Base-by-base conservation (phyloP, 2,797 vertebrate genomes). In the Lagodon rhomboides region DNA sequence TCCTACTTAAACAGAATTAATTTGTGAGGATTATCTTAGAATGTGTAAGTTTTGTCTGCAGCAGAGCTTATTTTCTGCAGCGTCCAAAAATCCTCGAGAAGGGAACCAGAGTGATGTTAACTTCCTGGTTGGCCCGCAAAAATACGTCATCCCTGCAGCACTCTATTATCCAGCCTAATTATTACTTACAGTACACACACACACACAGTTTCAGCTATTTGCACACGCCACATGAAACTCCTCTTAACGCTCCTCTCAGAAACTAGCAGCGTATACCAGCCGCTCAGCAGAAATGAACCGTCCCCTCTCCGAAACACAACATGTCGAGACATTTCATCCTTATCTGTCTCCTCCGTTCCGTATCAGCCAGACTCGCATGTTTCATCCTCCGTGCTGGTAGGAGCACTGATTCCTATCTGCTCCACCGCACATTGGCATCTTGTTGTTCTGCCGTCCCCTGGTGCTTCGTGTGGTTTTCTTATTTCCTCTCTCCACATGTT, bases 281-380 rank as follows among this genome's bases (percentile, higher is more conserved):
- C 27, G 46, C 66, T 69, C 58, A 41, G 17, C 56, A 68, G 27
- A 81, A 80, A 79, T 44, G 16, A 79, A 68, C 25, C 22, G 0
- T 75, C 75, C 30, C 41, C 10, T 38, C 58, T 75, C 46, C 64
- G 65, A 84, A 60, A 70, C 53, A 20, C 72, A 77, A 77, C 91
- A 75, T 92, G 90, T 89, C 68, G 71, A 83, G 87, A 83, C 89
- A 71, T 73, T 87, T 87, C 20, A 43, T 71, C 13, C 73, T 87
- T 89, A 89, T 92, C 89, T 71, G 64, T 73, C 67, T 79, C 55
- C 53, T 79, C 27, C 23, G 15, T 43, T 85, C 71, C 58, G 22
- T 66, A 68, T 85, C 77, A 69, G 69, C 55, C 73, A 80, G 79
- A 70, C 77, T 75, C 64, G 30, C 59, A 20, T 65, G 82, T 79